Percentiles rank a stretch among this genome's conserved stretches.
Conservation (phyloP, 1,140 invertebrate genomes). For the Danaus plexippus region DNA sequence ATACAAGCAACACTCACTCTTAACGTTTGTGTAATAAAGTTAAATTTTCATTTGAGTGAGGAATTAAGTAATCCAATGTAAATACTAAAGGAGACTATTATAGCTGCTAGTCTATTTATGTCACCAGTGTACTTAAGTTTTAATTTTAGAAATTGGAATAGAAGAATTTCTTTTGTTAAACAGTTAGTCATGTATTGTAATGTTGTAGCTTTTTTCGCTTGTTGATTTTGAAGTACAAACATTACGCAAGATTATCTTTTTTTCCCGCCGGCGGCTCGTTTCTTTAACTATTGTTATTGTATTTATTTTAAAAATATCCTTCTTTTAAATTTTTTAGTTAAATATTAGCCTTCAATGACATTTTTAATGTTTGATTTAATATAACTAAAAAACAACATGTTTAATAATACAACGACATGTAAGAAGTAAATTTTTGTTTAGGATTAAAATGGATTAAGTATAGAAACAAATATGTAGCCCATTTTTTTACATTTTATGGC, state of each 20-base stretch:
- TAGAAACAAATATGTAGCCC: no score
- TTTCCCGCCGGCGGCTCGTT: constrained; percentile 22
- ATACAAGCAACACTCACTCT: no score
- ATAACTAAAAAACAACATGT: no score
- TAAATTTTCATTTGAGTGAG: no score
- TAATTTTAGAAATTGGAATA: constrained; percentile 23
- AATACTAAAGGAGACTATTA: constrained; percentile 36
- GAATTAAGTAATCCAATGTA: no score
- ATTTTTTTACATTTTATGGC: no score
- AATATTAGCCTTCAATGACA: neutral
- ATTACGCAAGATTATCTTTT: constrained; percentile 40
- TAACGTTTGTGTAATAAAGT: no score
- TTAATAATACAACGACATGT: no score
- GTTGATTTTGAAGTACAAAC: constrained; percentile 38
- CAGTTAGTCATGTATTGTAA: constrained; percentile 25
- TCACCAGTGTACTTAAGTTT: constrained; percentile 16
- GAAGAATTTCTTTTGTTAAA: constrained; percentile 20
- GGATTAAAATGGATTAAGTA: no score
- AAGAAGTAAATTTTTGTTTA: no score
- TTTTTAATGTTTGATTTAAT: constrained; percentile 1
- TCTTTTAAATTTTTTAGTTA: no score
- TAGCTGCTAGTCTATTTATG: constrained; percentile 34
- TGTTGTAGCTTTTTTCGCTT: constrained; percentile 7
- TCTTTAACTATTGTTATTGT: constrained; percentile 25
- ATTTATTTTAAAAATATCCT: neutral